Base-by-base conservation (phyloP, 2,113 vertebrate species). In the Beaufortia kweichowensis region DNA sequence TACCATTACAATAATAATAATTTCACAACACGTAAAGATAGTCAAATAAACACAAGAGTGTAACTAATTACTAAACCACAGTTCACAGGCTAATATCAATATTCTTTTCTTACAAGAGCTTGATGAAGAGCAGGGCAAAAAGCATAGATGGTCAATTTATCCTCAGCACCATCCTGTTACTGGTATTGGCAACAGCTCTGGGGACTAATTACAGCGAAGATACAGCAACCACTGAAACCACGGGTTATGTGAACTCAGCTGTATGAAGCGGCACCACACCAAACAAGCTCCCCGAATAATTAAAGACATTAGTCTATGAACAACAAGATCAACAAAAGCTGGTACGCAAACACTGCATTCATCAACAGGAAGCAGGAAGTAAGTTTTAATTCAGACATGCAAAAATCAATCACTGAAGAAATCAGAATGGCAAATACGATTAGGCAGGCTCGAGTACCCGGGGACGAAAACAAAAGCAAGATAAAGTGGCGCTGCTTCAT, bases 381-480 rank as follows among this genome's bases (percentile, higher is more conserved):
- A 64, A 31, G 65, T 72, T 81, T 85, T 76, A 67, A 85, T 86
- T 81, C 43, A 83, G 79, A 82, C 82, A 76, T 60, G 41, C 29
- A 75, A 82, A 53, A 88, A 90, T 89, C 79, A 87, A 90, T 87
- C 83, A 86, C 43, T 6, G n/a, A 67, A 55, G 79, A 87, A 89
- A 87, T 89, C 82, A 82, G 80, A 86, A 85, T 81, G 76, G 75
- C 82, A 89, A 86, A 88, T 86, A 86, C 84, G 87, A 90, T 90
- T 86, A 89, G 87, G 79, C 80, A 63, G 78, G 83, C 81, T 83
- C 85, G 79, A 79, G 82, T 79, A 84, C 79, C 80, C 74, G 86
- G 81, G 48, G 10, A 76, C 39, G 35, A 77, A 72, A 81, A 63
- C 79, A 74, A 56, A 74, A 35, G 62, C 48, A 71, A 76, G 17